Conservation (phyloP, 2,797 vertebrate genomes). For the Harpagifer antarcticus region DNA sequence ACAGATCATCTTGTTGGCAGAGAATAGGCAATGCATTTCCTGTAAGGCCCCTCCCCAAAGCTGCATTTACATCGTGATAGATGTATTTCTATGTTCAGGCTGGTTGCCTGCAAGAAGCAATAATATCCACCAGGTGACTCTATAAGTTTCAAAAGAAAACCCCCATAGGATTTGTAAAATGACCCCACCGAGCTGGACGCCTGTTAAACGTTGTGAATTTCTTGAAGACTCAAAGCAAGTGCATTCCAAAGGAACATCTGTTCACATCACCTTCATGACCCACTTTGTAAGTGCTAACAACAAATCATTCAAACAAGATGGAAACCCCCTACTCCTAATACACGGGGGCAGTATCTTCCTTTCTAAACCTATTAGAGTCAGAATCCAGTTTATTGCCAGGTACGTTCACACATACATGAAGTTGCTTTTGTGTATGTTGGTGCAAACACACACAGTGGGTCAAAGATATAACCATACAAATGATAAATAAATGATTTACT, state of each 20-base stretch:
- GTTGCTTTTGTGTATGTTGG: too few species aligned
- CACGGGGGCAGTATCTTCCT: too few species aligned
- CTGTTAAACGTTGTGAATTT: conserved; percentile 51
- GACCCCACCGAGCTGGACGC: conserved; percentile 41
- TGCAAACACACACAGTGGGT: too few species aligned
- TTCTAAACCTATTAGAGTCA: too few species aligned
- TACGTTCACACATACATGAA: too few species aligned
- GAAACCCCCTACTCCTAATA: too few species aligned
- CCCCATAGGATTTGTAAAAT: conserved; percentile 59
- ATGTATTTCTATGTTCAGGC: neutral
- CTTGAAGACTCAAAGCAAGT: conserved; percentile 38
- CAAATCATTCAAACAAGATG: too few species aligned
- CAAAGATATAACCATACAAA: too few species aligned
- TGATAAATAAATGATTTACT: too few species aligned
- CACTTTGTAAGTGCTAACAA: neutral
- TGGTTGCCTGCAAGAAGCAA: conserved; percentile 25
- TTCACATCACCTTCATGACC: conserved; percentile 38
- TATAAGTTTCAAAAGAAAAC: conserved; percentile 51
- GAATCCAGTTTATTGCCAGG: too few species aligned
- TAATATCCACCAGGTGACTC: conserved; percentile 37
- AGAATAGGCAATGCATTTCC: conserved; percentile 48
- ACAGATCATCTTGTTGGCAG: conserved; percentile 33
- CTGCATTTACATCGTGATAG: conserved; percentile 15
- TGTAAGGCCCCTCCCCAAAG: conserved; percentile 22
- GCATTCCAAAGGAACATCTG: conserved; percentile 41